Percentiles rank a stretch among this genome's conserved stretches.
These are phyloP conservation scores for Agriopis marginaria DNA, from an alignment of 2,888 invertebrate genomes.

Conservation along the genomic window DNA sequence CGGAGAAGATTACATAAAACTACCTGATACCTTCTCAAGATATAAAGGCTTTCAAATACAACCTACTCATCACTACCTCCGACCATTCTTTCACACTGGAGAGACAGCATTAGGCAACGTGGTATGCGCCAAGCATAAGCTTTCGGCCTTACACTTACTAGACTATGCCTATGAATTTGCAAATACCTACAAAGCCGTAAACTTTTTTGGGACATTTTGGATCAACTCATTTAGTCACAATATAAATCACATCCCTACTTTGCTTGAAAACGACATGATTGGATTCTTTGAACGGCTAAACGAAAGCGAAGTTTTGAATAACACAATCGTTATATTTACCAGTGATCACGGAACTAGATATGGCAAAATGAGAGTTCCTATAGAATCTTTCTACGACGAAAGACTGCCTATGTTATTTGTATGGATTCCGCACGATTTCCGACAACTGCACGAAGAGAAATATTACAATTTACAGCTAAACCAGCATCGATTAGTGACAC, in stretches of 20 bases:
- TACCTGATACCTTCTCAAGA: conserved; percentile 88
- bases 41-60: conserved; percentile 88
- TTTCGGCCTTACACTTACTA: conserved; percentile 89
- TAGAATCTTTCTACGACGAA: conserved; percentile 92
- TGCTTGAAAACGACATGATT: conserved; percentile 87
- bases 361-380: conserved; percentile 88
- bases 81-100: conserved; percentile 90
- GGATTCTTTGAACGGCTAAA: conserved; percentile 85
- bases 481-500: conserved; percentile 89
- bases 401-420: conserved; percentile 91
- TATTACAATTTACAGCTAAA: conserved; percentile 87
- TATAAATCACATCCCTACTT: conserved; percentile 87
- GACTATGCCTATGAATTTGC: conserved; percentile 89
- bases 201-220: conserved; percentile 92
- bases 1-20: conserved; percentile 89
- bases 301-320: conserved; percentile 84
- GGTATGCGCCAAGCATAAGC: conserved; percentile 70
- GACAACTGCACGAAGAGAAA: conserved; percentile 81
- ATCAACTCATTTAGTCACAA: conserved; percentile 91
- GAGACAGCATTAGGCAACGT: conserved; percentile 78
- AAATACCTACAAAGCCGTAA: conserved; percentile 84
- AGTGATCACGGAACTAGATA: conserved; percentile 93
- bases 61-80: conserved; percentile 93
- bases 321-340: conserved; percentile 89
- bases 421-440: conserved; percentile 88